Base-by-base conservation (phyloP, 2,888 invertebrate genomes). In the Bembecia ichneumoniformis region DNA sequence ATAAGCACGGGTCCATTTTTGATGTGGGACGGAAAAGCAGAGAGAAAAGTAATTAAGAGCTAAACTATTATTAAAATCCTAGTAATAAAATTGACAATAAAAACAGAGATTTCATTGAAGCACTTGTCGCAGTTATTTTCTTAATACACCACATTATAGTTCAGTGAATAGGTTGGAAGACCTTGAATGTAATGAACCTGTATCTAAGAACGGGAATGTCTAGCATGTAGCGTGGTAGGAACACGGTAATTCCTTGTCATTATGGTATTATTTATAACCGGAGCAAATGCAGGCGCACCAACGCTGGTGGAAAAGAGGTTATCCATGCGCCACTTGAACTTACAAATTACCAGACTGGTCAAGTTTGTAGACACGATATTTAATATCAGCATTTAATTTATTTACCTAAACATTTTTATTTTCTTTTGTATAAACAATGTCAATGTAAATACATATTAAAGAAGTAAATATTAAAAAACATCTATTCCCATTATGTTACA, bases 201-300 rank as follows among this genome's bases (percentile, higher is more conserved):
- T 75, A 68, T 54, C 62, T 50, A 66, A 58, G 71, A 74, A 73
- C 74, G 68, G 69, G 71, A 71, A 68, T 65, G 63, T 64, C 69
- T 72, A 67, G 66, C 69, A 63, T 76, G 76, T 76, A 74, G 40
- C 40, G 40, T 40, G 40, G 40, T 40, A 71, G 60, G 55, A 77
- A 74, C 75, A 74, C 72, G 72, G 82, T 82, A 84, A 84, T 83
- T 81, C 76, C 82, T 84, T 83, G 84, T 84, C 84, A 84, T 86
- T 86, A 86, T 69, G 61, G 73, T 72, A 78, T 83, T 84, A 86
- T 83, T 86, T 83, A 84, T 84, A 86, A 77, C 75, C 74, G 59
- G 69, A 63, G 69, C 66, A 58, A 55, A 14, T 63, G 61, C 69
- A 57, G 60, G 70, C 73, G 71, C 72, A 46, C 13, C 46, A 68